Evolutionary conservation across 23 tunicate species (phyloP).

Genomic region (Styela plicata): DNA sequence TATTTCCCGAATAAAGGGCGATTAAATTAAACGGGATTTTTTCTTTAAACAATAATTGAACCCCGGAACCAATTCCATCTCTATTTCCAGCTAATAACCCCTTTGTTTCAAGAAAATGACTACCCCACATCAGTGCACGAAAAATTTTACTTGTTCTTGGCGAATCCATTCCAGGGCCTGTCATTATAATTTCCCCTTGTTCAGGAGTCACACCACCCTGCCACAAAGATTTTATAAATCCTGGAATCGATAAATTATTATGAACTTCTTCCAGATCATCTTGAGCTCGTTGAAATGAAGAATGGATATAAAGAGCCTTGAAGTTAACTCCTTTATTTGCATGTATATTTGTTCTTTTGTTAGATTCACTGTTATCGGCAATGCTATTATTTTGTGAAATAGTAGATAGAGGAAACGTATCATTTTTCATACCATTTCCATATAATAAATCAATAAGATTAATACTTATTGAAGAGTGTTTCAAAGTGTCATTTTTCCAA

Average conservation of each 20-base stretch:
- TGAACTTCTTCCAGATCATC: slow-evolving; percentile 27
- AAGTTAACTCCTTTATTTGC: slow-evolving; percentile 24
- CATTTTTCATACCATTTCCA: neutral
- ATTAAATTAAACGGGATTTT: slow-evolving; percentile 76
- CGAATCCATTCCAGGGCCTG: slow-evolving; percentile 96
- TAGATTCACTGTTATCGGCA: neutral
- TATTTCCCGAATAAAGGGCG: slow-evolving; percentile 80
- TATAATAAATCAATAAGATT: neutral
- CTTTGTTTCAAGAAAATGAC: slow-evolving; percentile 74
- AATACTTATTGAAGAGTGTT: neutral
- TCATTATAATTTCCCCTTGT: slow-evolving; percentile 69
- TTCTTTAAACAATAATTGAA: slow-evolving; percentile 76
- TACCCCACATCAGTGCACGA: slow-evolving; percentile 64
- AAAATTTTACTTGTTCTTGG: slow-evolving; percentile 79
- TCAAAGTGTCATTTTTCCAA: slow-evolving; percentile 14
- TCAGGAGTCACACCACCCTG: slow-evolving; percentile 46
- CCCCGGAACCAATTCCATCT: slow-evolving; percentile 94
- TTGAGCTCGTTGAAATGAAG: slow-evolving; percentile 64
- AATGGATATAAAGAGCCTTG: slow-evolving; percentile 81
- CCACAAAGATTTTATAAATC: slow-evolving; percentile 67
- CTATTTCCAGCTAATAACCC: slow-evolving; percentile 80
- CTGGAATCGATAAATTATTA: slow-evolving; percentile 37
- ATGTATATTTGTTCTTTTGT: neutral
- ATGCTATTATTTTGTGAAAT: neutral
- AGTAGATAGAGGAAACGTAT: neutral